Base-by-base conservation (phyloP, 2,888 invertebrate species). In the Empis stercorea region DNA sequence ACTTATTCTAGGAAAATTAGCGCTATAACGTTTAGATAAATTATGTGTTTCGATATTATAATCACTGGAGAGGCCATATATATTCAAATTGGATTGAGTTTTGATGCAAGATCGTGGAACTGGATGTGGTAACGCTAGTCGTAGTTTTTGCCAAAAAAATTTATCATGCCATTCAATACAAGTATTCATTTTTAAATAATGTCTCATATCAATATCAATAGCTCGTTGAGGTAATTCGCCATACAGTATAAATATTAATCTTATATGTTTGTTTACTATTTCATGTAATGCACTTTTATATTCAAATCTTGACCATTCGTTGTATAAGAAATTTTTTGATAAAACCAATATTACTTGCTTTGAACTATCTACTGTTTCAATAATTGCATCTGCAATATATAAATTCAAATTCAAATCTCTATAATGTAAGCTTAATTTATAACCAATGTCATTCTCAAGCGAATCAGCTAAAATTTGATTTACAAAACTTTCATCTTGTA, bases 111-210 rank as follows among this genome's bases (percentile, higher is more conserved):
- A 27, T 23, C n/a, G n/a, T 40, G 14, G 54, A 10, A 61, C 58
- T 36, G 52, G 46, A 46, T 62, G 87, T 50, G 93, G 93, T 80
- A 94, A 81, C 47, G 91, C 87, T 63, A 88, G 88, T 63, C 87
- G 81, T 53, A 96, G 73, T 71, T 95, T 94, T 65, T 93, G 91
- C 96, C 96, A 96, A 74, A 96, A 96, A 64, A 89, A 82, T 65
- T 87, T 84, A 71, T 96, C 94, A 54, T 88, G 88, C 85, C 88
- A 91, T 68, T 88, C 87, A 63, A 96, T 82, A 67, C 89, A 86
- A 59, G 89, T 88, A 72, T 89, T 88, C 51, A 88, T 86, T 61
- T 92, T 84, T 61, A 95, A 76, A 70, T 91, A 91, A 64, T 88
- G 79, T 57, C 89, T 78, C 64, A 95, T 76, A 70, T 94, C 94